Evolutionary conservation across 2,888 invertebrate genomes (phyloP), one percentile per base, ranked within the genome.

Genomic region (Sepioteuthis lessoniana): DNA sequence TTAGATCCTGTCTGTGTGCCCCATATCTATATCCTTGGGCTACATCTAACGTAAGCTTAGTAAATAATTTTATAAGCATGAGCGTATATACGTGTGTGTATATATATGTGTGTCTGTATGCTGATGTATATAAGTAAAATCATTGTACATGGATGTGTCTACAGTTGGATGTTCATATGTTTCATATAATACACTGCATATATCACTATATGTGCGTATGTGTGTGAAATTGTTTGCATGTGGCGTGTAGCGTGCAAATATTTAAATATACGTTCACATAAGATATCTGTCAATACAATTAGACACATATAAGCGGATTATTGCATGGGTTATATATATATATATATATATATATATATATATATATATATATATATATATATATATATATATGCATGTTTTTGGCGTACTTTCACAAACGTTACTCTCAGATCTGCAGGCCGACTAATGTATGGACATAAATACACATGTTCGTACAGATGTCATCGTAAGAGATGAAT

Each of bases 381-480:
- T 76, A 16, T 76, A 3, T 76, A n/a, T 35, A 10, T 35, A 16
- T 35, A 16, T 35, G 13, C n/a, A 16, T n/a, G n/a, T 76, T 4
- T n/a, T n/a, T 76, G 35, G 76, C n/a, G n/a, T 76, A 16, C n/a
- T 2, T 19, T n/a, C n/a, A 10, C 3, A 35, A 76, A 76, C 5
- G 76, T 35, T 76, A n/a, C 76, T n/a, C n/a, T 76, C n/a, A 76
- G 76, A 76, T 76, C 76, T 76, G 76, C 76, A 76, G n/a, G 76
- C 76, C 76, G 76, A 76, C 76, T n/a, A n/a, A 76, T 76, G 76
- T 76, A 76, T 19, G n/a, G n/a, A 76, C 76, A 76, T 35, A 35
- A 76, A 10, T 76, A 76, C n/a, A 76, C n/a, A 76, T 76, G 76
- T 76, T 76, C 76, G 76, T 76, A 76, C 76, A 76, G 76, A 76